phyloP scores from a whole-genome alignment of 2,888 invertebrate genomes.

The Sinotaia quadrata region DNA sequence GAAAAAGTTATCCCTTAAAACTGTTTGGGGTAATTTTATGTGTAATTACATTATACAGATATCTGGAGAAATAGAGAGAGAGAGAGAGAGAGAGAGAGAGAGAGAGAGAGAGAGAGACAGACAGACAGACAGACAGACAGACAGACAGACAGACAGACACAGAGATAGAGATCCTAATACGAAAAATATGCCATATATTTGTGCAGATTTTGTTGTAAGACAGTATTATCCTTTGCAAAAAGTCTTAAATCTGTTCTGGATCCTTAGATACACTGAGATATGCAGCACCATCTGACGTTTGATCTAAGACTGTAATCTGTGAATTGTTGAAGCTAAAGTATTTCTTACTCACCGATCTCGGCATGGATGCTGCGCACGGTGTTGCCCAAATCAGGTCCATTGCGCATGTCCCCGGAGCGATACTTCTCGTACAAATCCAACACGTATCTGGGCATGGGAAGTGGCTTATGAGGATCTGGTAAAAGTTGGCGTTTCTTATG shows the following conservation, averaged over 20 bases:
- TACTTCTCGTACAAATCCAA: slow-evolving; percentile 64
- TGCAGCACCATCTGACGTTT: too few relatives aligned
- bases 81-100: neutral
- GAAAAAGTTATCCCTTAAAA: too few relatives aligned
- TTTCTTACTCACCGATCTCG: slow-evolving; percentile 61
- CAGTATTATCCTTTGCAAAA: too few relatives aligned
- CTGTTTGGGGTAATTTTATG: too few relatives aligned
- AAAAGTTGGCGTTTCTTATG: slow-evolving; percentile 16
- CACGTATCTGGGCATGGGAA: slow-evolving; percentile 60
- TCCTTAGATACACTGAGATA: too few relatives aligned
- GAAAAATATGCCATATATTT: neutral
- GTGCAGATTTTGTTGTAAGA: neutral
- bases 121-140: too few relatives aligned
- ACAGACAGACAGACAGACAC: neutral
- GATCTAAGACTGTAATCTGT: too few relatives aligned
- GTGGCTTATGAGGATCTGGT: slow-evolving; percentile 40
- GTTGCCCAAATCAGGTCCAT: slow-evolving; percentile 49
- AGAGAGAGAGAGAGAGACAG: too few relatives aligned
- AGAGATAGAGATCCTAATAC: neutral
- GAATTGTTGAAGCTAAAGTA: too few relatives aligned
- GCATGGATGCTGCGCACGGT: slow-evolving; percentile 63
- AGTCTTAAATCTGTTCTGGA: too few relatives aligned
- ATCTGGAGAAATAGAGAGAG: slow-evolving; percentile 12
- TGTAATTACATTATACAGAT: too few relatives aligned
- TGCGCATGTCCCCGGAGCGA: slow-evolving; percentile 48